Percentiles rank a stretch among this genome's conserved stretches.
Evolutionary conservation across 1,140 invertebrate genomes (phyloP).

Genomic region (Centruroides sculpturatus): DNA sequence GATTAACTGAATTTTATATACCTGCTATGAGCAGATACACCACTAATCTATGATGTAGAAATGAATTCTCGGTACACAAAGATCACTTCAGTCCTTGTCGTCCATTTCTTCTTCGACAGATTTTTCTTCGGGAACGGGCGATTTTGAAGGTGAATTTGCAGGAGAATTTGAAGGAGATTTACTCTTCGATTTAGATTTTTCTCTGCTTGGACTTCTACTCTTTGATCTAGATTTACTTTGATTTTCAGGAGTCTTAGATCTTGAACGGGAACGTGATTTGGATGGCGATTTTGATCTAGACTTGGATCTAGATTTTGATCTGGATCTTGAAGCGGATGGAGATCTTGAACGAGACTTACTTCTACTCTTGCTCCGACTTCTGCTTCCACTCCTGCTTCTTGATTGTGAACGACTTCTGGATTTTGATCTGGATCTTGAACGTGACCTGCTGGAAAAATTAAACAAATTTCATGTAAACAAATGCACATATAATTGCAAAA

Average conservation of each 20-base stretch:
- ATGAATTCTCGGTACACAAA: too few relatives aligned
- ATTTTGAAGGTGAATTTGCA: not conserved
- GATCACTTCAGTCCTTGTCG: not conserved
- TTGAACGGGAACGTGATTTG: constrained; percentile 8
- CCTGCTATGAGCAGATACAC: too few relatives aligned
- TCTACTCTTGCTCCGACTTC: not conserved
- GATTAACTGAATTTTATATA: too few relatives aligned
- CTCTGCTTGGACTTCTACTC: not conserved
- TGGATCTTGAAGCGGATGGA: not conserved
- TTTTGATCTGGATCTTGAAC: constrained; percentile 24
- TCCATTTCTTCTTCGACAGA: not conserved
- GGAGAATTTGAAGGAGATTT: not conserved
- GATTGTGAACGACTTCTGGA: constrained; percentile 6
- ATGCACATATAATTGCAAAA: too few relatives aligned
- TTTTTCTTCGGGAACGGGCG: not conserved
- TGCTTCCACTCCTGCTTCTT: not conserved
- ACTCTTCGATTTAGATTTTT: not conserved
- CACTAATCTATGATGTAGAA: too few relatives aligned
- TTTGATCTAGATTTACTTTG: not conserved
- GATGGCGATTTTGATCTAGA: constrained; percentile 24
- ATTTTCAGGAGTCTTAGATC: not conserved
- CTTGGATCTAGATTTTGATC: constrained; percentile 16
- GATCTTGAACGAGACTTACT: constrained; percentile 27
- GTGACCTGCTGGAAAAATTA: constrained; percentile 12
- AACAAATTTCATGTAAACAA: too few relatives aligned